Evolutionary conservation across 1,140 invertebrate genomes (phyloP).

Genomic region (Harlomillsia oculata): DNA sequence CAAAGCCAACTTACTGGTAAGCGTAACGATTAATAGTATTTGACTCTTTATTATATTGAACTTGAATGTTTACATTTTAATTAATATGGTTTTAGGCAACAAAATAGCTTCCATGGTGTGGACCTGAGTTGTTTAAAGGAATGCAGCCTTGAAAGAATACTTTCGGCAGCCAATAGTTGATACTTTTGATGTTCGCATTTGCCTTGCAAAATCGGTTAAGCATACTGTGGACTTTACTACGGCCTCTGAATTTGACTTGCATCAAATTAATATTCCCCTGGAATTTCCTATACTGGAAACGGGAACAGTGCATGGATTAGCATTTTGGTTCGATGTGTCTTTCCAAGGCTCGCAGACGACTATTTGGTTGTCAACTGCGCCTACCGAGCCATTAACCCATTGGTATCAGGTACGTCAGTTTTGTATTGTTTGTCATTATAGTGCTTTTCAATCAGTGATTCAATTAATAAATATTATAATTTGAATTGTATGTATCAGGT

Average conservation of each 20-base stretch:
- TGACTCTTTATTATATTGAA: background rate
- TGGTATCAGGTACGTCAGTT: slow-evolving; percentile 74
- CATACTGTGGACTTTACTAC: slow-evolving; percentile 93
- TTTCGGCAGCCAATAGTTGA: slow-evolving; percentile 93
- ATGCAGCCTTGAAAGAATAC: slow-evolving; percentile 92
- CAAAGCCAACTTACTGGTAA: slow-evolving; percentile 97
- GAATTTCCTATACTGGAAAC: slow-evolving; percentile 87
- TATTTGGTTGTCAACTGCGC: slow-evolving; percentile 96
- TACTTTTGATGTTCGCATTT: slow-evolving; percentile 96
- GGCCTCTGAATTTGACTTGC: slow-evolving; percentile 86
- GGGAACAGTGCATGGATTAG: slow-evolving; percentile 91
- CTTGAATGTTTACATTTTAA: background rate
- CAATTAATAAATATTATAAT: background rate
- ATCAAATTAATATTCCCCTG: slow-evolving; percentile 90
- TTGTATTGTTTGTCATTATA: background rate
- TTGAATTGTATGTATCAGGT: slow-evolving; percentile 46
- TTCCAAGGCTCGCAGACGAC: slow-evolving; percentile 84
- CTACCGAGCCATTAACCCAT: slow-evolving; percentile 96
- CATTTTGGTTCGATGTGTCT: slow-evolving; percentile 99
- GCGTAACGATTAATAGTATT: slow-evolving; percentile 22
- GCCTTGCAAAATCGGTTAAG: slow-evolving; percentile 86
- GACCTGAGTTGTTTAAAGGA: slow-evolving; percentile 81
- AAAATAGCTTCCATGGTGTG: slow-evolving; percentile 96
- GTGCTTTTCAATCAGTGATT: background rate
- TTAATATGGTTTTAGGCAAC: slow-evolving; percentile 52